A percentile compares a stretch with the other conserved stretches of the same genome.
Conservation (phyloP, 2,113 vertebrate genomes). For the Aleadryas rufinucha region DNA sequence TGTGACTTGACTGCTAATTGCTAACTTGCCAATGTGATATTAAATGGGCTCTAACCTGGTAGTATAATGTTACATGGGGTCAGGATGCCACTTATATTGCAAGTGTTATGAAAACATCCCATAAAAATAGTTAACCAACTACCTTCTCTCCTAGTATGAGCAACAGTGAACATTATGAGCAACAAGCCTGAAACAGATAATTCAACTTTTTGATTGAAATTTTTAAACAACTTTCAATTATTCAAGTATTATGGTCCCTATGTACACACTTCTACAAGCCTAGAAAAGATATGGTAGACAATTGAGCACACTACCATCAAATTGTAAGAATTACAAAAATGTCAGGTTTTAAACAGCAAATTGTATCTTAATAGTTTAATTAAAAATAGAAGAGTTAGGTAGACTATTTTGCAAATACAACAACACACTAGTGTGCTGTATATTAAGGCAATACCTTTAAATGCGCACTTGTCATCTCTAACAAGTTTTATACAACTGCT, state of each 20-base stretch:
- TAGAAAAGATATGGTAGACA: constrained; percentile 70
- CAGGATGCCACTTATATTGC: neutral
- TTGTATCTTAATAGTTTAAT: constrained; percentile 71
- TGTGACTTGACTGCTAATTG: constrained; percentile 43
- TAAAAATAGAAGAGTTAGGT: constrained; percentile 79
- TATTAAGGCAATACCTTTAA: constrained; percentile 70
- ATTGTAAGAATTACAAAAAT: constrained; percentile 72
- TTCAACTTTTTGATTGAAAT: constrained; percentile 22
- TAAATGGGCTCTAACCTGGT: constrained; percentile 26
- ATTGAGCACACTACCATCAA: constrained; percentile 67
- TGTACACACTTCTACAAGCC: constrained; percentile 34
- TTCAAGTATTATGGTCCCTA: constrained; percentile 75
- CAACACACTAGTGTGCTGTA: constrained; percentile 68
- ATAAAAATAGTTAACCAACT: constrained; percentile 66
- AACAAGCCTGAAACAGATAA: constrained; percentile 46
- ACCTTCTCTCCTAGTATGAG: constrained; percentile 52
- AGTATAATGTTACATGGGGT: constrained; percentile 9
- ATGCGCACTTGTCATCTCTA: constrained; percentile 63
- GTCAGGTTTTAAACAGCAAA: constrained; percentile 70
- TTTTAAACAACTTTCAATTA: constrained; percentile 47
- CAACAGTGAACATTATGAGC: constrained; percentile 43
- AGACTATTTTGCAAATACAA: constrained; percentile 73
- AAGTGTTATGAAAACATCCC: constrained; percentile 32
- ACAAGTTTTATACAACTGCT: constrained; percentile 75
- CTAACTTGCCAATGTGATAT: constrained; percentile 29